Percentiles rank a stretch among this genome's conserved stretches.
phyloP scores from a whole-genome alignment of 64 coral and sea anemone species.

The Cladopsammia gracilis region DNA sequence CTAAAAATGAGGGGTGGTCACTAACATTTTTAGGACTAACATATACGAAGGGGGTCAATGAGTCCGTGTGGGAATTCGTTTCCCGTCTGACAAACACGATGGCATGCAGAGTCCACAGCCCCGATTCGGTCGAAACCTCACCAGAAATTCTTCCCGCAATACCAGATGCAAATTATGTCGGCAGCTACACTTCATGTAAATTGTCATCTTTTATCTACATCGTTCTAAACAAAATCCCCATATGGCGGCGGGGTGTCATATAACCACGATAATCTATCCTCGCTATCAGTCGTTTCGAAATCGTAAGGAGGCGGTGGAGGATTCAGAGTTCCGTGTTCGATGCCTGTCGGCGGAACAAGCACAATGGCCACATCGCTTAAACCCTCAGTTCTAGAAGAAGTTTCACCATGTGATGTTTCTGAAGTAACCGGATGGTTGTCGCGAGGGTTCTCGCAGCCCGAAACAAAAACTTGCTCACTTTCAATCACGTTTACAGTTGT shows the following conservation, averaged over 20 bases:
- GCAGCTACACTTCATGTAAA: too few relatives aligned
- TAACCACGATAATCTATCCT: background rate
- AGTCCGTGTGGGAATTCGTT: too few relatives aligned
- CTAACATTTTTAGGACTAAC: too few relatives aligned
- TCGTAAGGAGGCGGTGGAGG: constrained; percentile 32
- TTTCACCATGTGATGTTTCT: background rate
- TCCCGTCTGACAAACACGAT: too few relatives aligned
- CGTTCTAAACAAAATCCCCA: constrained; percentile 3
- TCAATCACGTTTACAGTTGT: background rate
- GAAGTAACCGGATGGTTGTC: too few relatives aligned
- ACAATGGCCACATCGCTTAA: background rate
- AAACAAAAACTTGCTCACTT: background rate
- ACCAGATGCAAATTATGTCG: too few relatives aligned
- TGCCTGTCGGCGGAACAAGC: background rate
- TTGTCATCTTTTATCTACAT: too few relatives aligned
- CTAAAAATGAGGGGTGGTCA: too few relatives aligned
- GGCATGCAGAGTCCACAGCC: too few relatives aligned
- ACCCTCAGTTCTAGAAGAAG: background rate
- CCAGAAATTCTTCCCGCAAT: too few relatives aligned
- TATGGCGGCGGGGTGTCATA: constrained; percentile 16
- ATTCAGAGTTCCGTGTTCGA: background rate
- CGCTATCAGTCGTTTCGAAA: background rate
- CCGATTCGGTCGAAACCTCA: too few relatives aligned
- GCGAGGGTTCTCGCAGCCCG: background rate
- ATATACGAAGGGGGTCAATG: too few relatives aligned